Conservation (phyloP, 23 tunicate genomes). For the Halocynthia roretzi region DNA sequence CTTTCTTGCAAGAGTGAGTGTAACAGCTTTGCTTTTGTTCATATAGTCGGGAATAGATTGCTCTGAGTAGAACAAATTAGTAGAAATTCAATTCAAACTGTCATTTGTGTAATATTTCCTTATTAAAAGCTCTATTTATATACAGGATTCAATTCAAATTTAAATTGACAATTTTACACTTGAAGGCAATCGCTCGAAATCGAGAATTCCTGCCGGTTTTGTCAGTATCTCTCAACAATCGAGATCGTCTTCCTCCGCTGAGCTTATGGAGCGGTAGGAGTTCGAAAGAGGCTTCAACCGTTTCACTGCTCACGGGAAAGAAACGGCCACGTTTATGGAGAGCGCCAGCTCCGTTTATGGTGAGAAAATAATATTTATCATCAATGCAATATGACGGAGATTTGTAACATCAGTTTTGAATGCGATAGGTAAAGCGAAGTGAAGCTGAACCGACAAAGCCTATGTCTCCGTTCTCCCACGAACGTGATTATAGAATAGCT, state of each 20-base stretch:
- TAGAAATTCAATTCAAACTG: too few relatives aligned
- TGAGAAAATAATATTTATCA: conserved; percentile 1
- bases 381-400: background rate
- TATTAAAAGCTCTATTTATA: background rate
- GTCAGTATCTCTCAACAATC: background rate
- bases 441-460: conserved; percentile 30
- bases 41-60: background rate
- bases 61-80: background rate
- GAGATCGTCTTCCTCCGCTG: background rate
- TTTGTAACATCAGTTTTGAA: background rate
- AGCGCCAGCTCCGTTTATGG: conserved; percentile 77
- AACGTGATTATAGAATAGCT: conserved; percentile 31
- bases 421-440: conserved; percentile 39
- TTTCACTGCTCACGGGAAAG: conserved; percentile 41
- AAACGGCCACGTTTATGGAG: conserved; percentile 46
- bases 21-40: too few relatives aligned
- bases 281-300: conserved; percentile 13
- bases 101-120: too few relatives aligned
- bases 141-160: background rate
- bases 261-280: background rate
- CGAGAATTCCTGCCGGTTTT: background rate
- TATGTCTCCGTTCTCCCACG: conserved; percentile 52
- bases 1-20: conserved; percentile 33
- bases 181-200: background rate
- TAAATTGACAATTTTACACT: background rate